Conservation (phyloP, 2,113 vertebrate species). For the Strix uralensis region DNA sequence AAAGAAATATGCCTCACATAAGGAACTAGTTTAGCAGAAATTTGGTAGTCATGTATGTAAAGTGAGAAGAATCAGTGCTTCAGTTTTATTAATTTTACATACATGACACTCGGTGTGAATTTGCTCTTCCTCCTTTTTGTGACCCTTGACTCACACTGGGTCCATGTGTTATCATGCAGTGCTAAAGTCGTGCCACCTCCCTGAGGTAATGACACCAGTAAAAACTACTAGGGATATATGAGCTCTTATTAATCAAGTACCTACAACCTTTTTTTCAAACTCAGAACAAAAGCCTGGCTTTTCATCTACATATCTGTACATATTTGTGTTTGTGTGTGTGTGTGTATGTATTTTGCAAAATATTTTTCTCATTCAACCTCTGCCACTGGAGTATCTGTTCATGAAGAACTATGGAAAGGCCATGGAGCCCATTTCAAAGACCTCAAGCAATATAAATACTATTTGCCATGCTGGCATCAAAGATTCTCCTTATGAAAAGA, state of each 20-base stretch:
- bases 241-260: not conserved
- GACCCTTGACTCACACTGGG: not conserved
- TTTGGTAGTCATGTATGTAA: not conserved
- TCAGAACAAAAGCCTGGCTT: not conserved
- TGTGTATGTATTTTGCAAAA: not conserved
- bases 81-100: not conserved
- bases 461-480: not conserved
- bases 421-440: not conserved
- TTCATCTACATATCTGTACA: not conserved
- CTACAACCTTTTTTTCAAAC: not conserved
- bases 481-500: not conserved
- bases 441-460: not conserved
- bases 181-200: not conserved
- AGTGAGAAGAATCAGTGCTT: not conserved
- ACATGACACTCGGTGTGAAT: not conserved
- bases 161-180: too few relatives aligned
- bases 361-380: not conserved
- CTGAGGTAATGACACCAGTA: not conserved
- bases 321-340: accelerated
- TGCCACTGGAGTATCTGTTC: not conserved
- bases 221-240: not conserved
- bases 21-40: not conserved
- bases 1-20: not conserved
- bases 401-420: not conserved
- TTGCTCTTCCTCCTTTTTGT: not conserved